Base-by-base conservation (phyloP, 2,888 invertebrate genomes). In the Drosophila mimica region DNA sequence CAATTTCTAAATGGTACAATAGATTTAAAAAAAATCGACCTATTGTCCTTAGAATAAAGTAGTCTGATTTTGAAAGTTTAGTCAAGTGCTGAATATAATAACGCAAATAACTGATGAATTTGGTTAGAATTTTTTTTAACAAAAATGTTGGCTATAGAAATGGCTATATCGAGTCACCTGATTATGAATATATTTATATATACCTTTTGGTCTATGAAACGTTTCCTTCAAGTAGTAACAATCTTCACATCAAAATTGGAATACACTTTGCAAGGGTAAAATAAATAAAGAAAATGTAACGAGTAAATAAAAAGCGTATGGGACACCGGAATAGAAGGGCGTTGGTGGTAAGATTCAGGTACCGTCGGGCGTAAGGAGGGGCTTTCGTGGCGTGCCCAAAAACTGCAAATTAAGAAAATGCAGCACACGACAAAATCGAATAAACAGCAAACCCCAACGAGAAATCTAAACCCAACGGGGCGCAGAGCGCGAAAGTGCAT, bases 361-460 rank as follows among this genome's bases (percentile, higher is more conserved):
- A 25, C 7, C 25, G 7, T 8, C 17, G 28, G 46, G 56, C 7
- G 11, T 2, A 25, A 25, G 25, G 25, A 7, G n/a, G 28, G 56
- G 5, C 25, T 25, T 25, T 38, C 51, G 36, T 61, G 62, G 43
- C 40, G 20, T 36, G 69, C 60, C 67, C 64, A 71, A 74, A 78
- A 83, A 74, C 76, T 79, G 81, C 83, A 89, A 88, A 91, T 89
- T 91, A 79, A 90, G 90, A 75, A 85, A 91, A 88, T 82, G 72
- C 90, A 81, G 72, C 76, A 83, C 91, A 88, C 91, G 91, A 86
- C 87, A 90, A 85, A 91, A 90, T 88, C 91, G 86, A 88, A 91
- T 91, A 90, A 91, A 88, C 91, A 87, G 85, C 60, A 34, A 49
- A 43, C 51, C 46, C 48, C 62, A 70, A 70, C 65, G 62, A 65